Conservation (phyloP, 2,888 invertebrate genomes). For the Drosophila buzzatii region DNA sequence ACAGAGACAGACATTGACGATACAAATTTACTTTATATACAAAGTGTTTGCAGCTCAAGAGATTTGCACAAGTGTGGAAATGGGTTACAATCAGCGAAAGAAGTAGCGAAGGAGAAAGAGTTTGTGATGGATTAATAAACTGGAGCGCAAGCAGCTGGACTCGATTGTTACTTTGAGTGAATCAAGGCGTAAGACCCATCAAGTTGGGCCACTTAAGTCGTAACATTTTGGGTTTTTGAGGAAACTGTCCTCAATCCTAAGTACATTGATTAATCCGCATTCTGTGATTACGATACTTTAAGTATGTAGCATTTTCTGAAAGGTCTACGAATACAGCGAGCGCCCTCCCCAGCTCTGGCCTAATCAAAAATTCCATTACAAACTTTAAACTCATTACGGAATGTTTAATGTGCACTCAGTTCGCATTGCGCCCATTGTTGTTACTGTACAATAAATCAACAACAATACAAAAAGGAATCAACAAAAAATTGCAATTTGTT, state of each 20-base stretch:
- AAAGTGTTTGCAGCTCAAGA: slow-evolving; percentile 72
- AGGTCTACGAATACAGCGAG: slow-evolving; percentile 4
- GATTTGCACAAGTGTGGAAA: slow-evolving; percentile 55
- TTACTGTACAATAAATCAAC: slow-evolving; percentile 70
- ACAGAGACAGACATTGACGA: slow-evolving; percentile 22
- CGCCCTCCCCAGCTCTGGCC: slow-evolving; percentile 7
- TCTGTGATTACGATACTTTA: slow-evolving; percentile 55
- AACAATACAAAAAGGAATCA: slow-evolving; percentile 24
- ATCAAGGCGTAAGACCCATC: neutral
- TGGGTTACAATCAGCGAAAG: slow-evolving; percentile 1
- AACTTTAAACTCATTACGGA: slow-evolving; percentile 80
- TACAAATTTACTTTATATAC: slow-evolving; percentile 60
- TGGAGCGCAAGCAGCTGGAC: slow-evolving; percentile 16
- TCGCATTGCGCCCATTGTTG: slow-evolving; percentile 31
- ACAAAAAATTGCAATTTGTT: slow-evolving; percentile 70
- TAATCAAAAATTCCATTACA: slow-evolving; percentile 78
- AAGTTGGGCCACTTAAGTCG: slow-evolving; percentile 9
- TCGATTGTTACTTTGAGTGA: slow-evolving; percentile 9
- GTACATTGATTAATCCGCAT: slow-evolving; percentile 35
- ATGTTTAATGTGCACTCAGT: slow-evolving; percentile 75
- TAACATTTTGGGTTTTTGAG: neutral
- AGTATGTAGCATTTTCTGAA: slow-evolving; percentile 57
- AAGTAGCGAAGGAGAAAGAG: slow-evolving; percentile 25
- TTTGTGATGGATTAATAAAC: slow-evolving; percentile 62
- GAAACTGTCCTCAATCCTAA: neutral